phyloP scores from a whole-genome alignment of 2,888 invertebrate species.

The Lasioglossum leucozonium region DNA sequence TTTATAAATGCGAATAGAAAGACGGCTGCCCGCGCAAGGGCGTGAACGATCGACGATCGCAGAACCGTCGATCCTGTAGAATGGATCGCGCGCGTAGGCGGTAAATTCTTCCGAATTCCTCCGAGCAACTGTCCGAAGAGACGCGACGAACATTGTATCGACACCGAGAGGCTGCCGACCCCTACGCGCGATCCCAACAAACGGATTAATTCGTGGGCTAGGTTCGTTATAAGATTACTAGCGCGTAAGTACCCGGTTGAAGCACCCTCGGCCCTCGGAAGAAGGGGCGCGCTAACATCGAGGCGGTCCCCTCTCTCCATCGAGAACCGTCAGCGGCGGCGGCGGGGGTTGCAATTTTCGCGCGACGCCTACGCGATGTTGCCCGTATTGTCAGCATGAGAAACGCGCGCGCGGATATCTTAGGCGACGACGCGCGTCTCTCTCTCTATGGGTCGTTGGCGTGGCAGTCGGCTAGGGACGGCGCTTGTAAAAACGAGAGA shows the following conservation, averaged over 20 bases:
- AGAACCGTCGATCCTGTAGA: too few species aligned
- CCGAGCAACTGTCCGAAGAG: too few species aligned
- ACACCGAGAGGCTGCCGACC: slow-evolving; percentile 28
- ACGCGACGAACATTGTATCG: neutral
- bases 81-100: too few species aligned
- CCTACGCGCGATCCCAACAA: slow-evolving; percentile 42
- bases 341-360: slow-evolving; percentile 48
- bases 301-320: slow-evolving; percentile 4
- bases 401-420: slow-evolving; percentile 16
- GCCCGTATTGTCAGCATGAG: slow-evolving; percentile 16
- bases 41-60: too few species aligned
- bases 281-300: slow-evolving; percentile 44
- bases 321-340: slow-evolving; percentile 23
- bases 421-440: slow-evolving; percentile 6
- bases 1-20: too few species aligned
- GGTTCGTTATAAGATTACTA: slow-evolving; percentile 64
- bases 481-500: slow-evolving; percentile 27
- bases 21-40: too few species aligned
- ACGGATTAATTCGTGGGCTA: slow-evolving; percentile 62
- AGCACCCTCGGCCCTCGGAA: slow-evolving; percentile 53
- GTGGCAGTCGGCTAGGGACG: neutral
- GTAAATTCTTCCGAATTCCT: too few species aligned
- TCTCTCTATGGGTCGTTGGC: slow-evolving; percentile 7
- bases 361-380: neutral
- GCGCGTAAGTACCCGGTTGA: slow-evolving; percentile 59